Evolutionary conservation across 2,113 vertebrate genomes (phyloP).

Genomic region (Semnopithecus entellus): DNA sequence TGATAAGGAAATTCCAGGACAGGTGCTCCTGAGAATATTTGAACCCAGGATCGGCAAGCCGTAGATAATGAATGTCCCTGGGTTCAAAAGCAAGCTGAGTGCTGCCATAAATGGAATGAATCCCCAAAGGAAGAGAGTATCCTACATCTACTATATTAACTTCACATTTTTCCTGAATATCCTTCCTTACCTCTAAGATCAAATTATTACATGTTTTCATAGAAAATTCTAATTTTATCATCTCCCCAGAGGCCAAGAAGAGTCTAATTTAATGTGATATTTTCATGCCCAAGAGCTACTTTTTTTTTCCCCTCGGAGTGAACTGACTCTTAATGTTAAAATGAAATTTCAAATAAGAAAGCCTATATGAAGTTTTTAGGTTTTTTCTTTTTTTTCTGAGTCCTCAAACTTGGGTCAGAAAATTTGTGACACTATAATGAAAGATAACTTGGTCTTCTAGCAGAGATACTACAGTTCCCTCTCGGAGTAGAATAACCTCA

Average conservation of each 20-base stretch:
- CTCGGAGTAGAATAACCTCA: not conserved
- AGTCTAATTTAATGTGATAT: conserved; percentile 59
- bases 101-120: not conserved
- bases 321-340: conserved; percentile 56
- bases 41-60: not conserved
- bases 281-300: conserved; percentile 52
- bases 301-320: conserved; percentile 31
- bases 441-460: not conserved
- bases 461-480: not conserved
- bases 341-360: conserved; percentile 66
- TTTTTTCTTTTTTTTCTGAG: not conserved
- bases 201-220: conserved; percentile 20
- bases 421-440: not conserved
- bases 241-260: conserved; percentile 18
- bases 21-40: not conserved
- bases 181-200: not conserved
- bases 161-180: not conserved
- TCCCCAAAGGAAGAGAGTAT: not conserved
- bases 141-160: not conserved
- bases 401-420: conserved; percentile 40
- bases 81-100: not conserved
- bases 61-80: not conserved
- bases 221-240: conserved; percentile 35
- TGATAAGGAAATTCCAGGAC: not conserved
- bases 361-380: not conserved